Evolutionary conservation across 2,888 invertebrate genomes (phyloP).

Genomic region (Saturnia japonica): DNA sequence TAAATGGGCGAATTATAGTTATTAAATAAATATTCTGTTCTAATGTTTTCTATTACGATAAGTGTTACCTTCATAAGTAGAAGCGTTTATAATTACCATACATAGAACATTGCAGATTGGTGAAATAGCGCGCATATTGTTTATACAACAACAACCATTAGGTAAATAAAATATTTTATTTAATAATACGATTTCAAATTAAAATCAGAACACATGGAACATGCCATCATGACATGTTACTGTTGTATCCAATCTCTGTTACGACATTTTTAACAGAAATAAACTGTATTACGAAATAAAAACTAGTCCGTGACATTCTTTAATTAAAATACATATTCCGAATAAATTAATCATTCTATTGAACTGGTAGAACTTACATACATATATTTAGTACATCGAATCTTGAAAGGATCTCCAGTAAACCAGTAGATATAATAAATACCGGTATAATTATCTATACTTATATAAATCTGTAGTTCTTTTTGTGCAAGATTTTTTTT

Average conservation of each 20-base stretch:
- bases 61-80: no score
- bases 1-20: no score
- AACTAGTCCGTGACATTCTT: slow-evolving; percentile 5
- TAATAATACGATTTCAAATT: not conserved
- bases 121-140: not conserved
- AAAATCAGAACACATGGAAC: not conserved
- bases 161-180: not conserved
- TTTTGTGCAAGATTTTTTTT: no score
- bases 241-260: not conserved
- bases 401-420: not conserved
- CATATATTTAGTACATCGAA: not conserved
- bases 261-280: not conserved
- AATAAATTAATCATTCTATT: not conserved
- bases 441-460: slow-evolving; percentile 1
- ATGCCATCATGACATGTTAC: not conserved
- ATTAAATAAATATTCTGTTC: no score
- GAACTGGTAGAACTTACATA: not conserved
- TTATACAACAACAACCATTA: not conserved
- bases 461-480: no score
- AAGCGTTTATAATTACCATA: not conserved
- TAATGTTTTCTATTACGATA: no score
- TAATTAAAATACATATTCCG: not conserved
- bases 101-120: not conserved
- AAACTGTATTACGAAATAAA: not conserved
- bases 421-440: not conserved